These are phyloP conservation scores for Aphelenchoides besseyi DNA, from an alignment of 1,140 invertebrate species.

Conservation along the genomic window DNA sequence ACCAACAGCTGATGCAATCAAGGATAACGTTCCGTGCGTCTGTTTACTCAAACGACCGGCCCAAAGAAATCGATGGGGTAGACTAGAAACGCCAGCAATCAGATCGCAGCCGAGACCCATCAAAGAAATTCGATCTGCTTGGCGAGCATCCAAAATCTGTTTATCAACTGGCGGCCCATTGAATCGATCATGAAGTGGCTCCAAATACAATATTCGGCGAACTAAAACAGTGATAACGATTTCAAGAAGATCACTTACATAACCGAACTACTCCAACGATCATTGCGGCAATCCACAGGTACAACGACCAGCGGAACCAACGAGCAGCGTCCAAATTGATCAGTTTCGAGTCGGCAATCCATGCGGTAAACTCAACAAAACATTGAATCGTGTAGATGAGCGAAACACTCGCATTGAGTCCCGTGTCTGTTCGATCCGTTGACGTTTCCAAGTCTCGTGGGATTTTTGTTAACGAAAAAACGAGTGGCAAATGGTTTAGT, in stretches of 20 bases:
- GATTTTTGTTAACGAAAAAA: background rate
- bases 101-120: constrained; percentile 21
- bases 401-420: constrained; percentile 12
- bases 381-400: constrained; percentile 24
- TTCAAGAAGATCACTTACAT: too few species aligned
- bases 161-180: constrained; percentile 4
- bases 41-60: constrained; percentile 12
- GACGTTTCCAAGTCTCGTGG: background rate
- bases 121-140: constrained; percentile 22
- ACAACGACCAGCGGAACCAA: constrained; percentile 25
- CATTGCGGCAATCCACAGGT: constrained; percentile 25
- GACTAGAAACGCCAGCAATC: constrained; percentile 14
- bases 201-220: constrained; percentile 10
- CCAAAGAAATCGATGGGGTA: constrained; percentile 23
- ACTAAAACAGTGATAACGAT: too few species aligned
- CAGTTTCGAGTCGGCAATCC: constrained; percentile 22
- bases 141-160: background rate
- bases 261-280: constrained; percentile 11
- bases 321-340: constrained; percentile 17
- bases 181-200: background rate
- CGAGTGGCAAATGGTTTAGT: constrained; percentile 18
- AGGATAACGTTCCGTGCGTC: constrained; percentile 18
- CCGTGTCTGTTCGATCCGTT: constrained; percentile 18
- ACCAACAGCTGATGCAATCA: constrained; percentile 23
- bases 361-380: constrained; percentile 25